Evolutionary conservation across 2,888 invertebrate species (phyloP).

Genomic region (Neoitamus cyanurus): DNA sequence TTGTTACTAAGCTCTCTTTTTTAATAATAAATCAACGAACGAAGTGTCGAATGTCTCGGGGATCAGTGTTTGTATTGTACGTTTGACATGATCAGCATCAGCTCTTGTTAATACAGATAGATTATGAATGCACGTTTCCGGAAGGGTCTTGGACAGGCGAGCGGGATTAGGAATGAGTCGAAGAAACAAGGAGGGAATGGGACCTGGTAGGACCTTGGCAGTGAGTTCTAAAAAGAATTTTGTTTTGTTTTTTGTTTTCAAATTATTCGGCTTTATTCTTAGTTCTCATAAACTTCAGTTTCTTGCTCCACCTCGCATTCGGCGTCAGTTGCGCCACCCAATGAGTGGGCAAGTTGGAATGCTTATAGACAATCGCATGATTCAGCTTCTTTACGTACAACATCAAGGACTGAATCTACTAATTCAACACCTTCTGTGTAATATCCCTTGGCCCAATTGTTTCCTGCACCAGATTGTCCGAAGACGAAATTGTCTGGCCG

Average conservation of each 20-base stretch:
- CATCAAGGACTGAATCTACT: slow-evolving; percentile 87
- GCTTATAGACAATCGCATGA: slow-evolving; percentile 94
- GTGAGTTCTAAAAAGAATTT: slow-evolving; percentile 34
- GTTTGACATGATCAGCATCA: background rate
- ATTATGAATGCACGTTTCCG: no score
- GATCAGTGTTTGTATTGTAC: no score
- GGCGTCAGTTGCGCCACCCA: slow-evolving; percentile 94
- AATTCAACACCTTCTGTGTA: slow-evolving; percentile 93
- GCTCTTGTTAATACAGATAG: background rate
- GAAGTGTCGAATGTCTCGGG: background rate
- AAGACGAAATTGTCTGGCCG: no score
- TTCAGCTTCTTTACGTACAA: slow-evolving; percentile 89
- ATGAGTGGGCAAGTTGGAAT: slow-evolving; percentile 93
- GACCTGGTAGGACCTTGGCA: background rate
- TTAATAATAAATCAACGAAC: slow-evolving; percentile 29
- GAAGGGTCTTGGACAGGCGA: no score
- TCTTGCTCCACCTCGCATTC: slow-evolving; percentile 86
- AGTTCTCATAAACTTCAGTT: slow-evolving; percentile 73
- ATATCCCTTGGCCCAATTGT: no score
- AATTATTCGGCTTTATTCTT: slow-evolving; percentile 56
- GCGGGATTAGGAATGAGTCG: background rate
- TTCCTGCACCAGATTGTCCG: no score
- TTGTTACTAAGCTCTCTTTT: slow-evolving; percentile 26
- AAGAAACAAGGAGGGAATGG: background rate
- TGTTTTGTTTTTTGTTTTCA: slow-evolving; percentile 10